phyloP scores from a whole-genome alignment of 2,113 vertebrate genomes.

The Embiotoca jacksoni region DNA sequence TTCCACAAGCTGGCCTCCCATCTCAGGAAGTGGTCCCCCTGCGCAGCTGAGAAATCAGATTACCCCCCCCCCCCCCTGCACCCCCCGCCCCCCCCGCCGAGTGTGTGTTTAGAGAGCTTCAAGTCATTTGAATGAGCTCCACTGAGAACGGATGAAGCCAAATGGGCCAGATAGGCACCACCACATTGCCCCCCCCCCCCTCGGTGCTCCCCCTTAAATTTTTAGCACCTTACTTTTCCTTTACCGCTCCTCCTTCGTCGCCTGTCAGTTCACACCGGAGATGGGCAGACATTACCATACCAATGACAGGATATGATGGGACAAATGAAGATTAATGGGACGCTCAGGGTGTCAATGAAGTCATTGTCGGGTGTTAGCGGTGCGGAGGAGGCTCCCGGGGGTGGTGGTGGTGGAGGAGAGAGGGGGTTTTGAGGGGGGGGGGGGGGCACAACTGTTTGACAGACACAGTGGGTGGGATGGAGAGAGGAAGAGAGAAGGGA shows the following conservation, averaged over 20 bases:
- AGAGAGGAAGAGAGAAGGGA: slow-evolving; percentile 12
- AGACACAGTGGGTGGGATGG: slow-evolving; percentile 52
- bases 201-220: neutral
- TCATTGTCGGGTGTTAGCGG: slow-evolving; percentile 82
- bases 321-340: slow-evolving; percentile 89
- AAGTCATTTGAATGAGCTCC: slow-evolving; percentile 77
- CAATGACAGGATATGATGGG: slow-evolving; percentile 87
- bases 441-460: slow-evolving; percentile 75
- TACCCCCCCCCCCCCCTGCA: slow-evolving; percentile 64
- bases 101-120: slow-evolving; percentile 2
- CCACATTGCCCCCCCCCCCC: slow-evolving; percentile 33
- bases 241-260: slow-evolving; percentile 46
- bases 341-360: slow-evolving; percentile 78
- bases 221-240: slow-evolving; percentile 36
- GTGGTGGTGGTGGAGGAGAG: no score
- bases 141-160: slow-evolving; percentile 74
- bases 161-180: slow-evolving; percentile 71
- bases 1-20: slow-evolving; percentile 68
- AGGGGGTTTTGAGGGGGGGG: slow-evolving; percentile 73
- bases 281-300: slow-evolving; percentile 83
- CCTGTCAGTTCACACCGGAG: slow-evolving; percentile 66
- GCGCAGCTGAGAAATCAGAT: slow-evolving; percentile 82
- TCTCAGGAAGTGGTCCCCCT: slow-evolving; percentile 79
- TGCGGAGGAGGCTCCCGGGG: neutral
- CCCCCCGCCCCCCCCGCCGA: slow-evolving; percentile 57